Base-by-base conservation (phyloP, 1,140 invertebrate genomes). In the Bombus pascuorum region DNA sequence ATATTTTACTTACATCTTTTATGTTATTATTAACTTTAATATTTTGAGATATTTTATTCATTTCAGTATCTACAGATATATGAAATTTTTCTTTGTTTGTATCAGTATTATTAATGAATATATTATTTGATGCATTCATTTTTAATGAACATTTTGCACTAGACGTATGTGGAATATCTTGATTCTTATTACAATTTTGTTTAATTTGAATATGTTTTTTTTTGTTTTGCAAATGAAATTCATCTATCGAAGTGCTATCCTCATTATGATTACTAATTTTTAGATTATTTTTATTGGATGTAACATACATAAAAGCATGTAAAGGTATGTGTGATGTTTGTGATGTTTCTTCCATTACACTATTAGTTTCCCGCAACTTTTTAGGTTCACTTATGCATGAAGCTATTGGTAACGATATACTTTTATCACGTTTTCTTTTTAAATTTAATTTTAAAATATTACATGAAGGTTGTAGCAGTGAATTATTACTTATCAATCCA, bases 371-470 rank as follows among this genome's bases (percentile, higher is more conserved):
- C 9, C n/a, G 70, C 2, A 76, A n/a, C 44, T 53, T 86, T 34
- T 86, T 86, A 18, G 44, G 8, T 70, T 70, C n/a, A 28, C 59
- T 53, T 70, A 57, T 66, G 2, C 3, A 22, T 25, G 34, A 34
- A 47, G 9, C 4, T 15, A 28, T 32, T 44, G 68, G 15, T n/a
- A 3, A 10, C 18, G 39, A n/a, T 13, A 18, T n/a, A 65, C 15
- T 42, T 13, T 59, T 44, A 4, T 84, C 57, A n/a, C 34, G 3
- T 68, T 83, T 86, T 47, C 85, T 84, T 84, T 86, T 86, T 0
- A 66, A 79, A 42, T 37, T n/a, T 18, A 42, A 39, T 39, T 83
- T 34, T 3, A 47, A 37, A 37, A 22, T n/a, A 74, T 57, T 28
- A 59, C 2, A 25, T 39, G 22, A 73, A 42, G 59, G 12, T 22